Conservation (phyloP, 2,113 vertebrate genomes). For the Cyanocitta stelleri region DNA sequence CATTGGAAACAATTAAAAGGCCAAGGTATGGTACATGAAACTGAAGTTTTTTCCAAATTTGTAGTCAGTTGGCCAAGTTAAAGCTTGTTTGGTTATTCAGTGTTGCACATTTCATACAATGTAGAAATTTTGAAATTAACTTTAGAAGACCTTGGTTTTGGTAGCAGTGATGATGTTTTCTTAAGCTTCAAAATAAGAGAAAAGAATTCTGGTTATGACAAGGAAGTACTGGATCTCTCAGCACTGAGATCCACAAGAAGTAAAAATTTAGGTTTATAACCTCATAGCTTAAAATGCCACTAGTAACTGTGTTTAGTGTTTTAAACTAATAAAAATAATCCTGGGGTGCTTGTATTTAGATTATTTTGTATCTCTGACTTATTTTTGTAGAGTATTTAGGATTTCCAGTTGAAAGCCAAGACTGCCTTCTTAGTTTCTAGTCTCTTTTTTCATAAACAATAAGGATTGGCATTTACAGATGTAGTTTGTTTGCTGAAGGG, state of each 20-base stretch:
- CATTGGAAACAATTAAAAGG: slow-evolving; percentile 86
- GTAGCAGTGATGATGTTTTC: not conserved
- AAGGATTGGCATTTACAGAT: not conserved
- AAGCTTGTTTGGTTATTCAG: not conserved
- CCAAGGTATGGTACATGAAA: slow-evolving; percentile 79
- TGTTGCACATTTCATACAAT: not conserved
- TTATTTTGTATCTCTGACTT: not conserved
- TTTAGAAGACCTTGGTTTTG: not conserved
- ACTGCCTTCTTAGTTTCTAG: not conserved
- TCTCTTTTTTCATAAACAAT: not conserved
- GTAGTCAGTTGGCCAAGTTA: not conserved
- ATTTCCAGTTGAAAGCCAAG: not conserved
- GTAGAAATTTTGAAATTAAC: not conserved
- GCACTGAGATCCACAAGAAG: not conserved
- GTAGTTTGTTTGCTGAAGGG: not conserved
- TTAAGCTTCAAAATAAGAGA: not conserved
- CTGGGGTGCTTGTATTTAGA: not conserved
- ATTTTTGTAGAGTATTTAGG: not conserved
- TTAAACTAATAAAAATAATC: not conserved
- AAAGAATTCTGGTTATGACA: not conserved
- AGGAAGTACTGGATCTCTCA: not conserved
- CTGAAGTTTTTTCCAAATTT: not conserved
- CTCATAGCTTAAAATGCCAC: not conserved
- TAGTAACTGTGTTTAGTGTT: not conserved
- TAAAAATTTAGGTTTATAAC: not conserved